Conservation (phyloP, 2,797 vertebrate species). For the Sebastes nivosus region DNA sequence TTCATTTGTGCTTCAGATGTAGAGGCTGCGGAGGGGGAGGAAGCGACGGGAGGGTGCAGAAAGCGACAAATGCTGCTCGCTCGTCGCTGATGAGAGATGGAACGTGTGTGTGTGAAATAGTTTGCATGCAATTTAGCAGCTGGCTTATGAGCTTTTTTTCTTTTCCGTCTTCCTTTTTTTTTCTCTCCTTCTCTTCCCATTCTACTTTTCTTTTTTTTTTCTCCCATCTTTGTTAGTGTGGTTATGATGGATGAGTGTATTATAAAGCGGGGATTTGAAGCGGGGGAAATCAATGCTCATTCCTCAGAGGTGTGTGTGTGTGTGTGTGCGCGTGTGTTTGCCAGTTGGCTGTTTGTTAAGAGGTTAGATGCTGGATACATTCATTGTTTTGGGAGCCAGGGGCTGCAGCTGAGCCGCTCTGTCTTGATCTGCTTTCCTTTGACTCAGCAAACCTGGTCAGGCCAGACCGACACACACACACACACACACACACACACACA, state of each 20-base stretch:
- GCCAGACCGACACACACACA: constrained; percentile 37
- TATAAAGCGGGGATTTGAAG: constrained; percentile 60
- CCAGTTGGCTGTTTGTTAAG: constrained; percentile 64
- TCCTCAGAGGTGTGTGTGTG: constrained; percentile 57
- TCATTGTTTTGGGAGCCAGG: constrained; percentile 73
- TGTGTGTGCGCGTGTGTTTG: constrained; percentile 31
- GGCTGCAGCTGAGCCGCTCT: constrained; percentile 61
- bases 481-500: constrained; percentile 18
- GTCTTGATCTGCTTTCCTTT: constrained; percentile 75
- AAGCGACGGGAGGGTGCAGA: neutral
- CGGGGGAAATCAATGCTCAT: constrained; percentile 74
- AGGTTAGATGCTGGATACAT: constrained; percentile 63
- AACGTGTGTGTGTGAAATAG: constrained; percentile 45
- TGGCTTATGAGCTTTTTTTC: constrained; percentile 34
- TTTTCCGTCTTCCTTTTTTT: neutral
- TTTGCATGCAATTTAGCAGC: constrained; percentile 65
- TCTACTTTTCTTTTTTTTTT: neutral
- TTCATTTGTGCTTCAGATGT: constrained; percentile 40
- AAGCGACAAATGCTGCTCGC: constrained; percentile 49
- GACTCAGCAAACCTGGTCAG: constrained; percentile 71
- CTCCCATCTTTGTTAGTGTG: constrained; percentile 54
- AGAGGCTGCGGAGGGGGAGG: neutral
- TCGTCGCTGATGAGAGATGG: constrained; percentile 50
- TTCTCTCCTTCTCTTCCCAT: neutral
- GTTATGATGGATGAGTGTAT: constrained; percentile 76